Evolutionary conservation across 2,113 vertebrate species (phyloP), one percentile per base, ranked within the genome.

Genomic region (Cyanistes caeruleus): DNA sequence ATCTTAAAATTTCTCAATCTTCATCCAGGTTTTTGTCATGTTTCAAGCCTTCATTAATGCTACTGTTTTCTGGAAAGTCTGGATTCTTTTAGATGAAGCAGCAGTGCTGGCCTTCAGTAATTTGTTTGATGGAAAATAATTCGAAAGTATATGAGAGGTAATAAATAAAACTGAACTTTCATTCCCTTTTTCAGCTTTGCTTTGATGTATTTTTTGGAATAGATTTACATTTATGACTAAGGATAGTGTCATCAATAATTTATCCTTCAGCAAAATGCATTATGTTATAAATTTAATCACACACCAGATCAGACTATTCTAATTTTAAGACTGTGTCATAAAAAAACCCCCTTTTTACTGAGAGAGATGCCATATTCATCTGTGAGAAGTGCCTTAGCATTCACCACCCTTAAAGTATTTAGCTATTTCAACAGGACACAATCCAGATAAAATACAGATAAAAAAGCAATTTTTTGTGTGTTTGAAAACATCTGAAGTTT

Each of bases 221-320:
- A 86, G 53, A 93, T 92, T 84, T 96, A 90, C 85, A 77, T 92
- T 96, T 92, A 79, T 90, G 85, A 92, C 85, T 88, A 93, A 90
- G 63, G 31, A 76, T 77, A 90, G 31, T 85, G 59, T 90, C 79
- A 92, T 94, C 88, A 86, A 83, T 93, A 95, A 94, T 88, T 69
- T 93, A 64, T 25, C 28, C 25, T 83, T 80, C 63, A 85, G 43
- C 46, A 92, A 85, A 93, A 90, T 88, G 46, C 70, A 90, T 85
- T 90, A 90, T 79, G 70, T 62, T 95, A 83, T 82, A 85, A 94
- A 92, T 83, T 91, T 89, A 87, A 83, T 90, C 78, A 90, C 53
- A 73, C 15, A 77, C 4, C 14, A 77, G 49, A 88, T 80, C 49
- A 72, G 59, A 80, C 37, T 90, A 85, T 87, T 68, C 52, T 91